These are phyloP conservation scores for Zaprionus nigranus DNA, from an alignment of 1,140 invertebrate species.

Conservation along the genomic window DNA sequence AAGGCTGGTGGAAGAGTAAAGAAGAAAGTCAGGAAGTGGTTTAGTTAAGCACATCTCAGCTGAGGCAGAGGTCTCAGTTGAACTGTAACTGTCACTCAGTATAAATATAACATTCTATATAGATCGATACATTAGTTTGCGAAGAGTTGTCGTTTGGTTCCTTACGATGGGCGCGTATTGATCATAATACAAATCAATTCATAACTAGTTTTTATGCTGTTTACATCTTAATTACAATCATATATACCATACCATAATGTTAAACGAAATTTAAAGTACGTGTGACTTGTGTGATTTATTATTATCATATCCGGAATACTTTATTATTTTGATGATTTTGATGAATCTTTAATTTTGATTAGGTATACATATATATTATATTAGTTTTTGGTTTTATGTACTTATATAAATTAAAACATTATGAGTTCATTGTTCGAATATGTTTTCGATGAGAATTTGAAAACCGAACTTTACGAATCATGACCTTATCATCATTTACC, in stretches of 20 bases:
- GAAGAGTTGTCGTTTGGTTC: conserved; percentile 63
- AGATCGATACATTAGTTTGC: conserved; percentile 67
- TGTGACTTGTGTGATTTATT: conserved; percentile 54
- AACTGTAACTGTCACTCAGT: conserved; percentile 44
- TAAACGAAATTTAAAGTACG: conserved; percentile 59
- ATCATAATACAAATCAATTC: conserved; percentile 47
- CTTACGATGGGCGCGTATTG: conserved; percentile 47
- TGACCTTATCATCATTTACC: conserved; percentile 83
- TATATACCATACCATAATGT: conserved; percentile 64
- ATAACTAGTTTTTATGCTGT: conserved; percentile 62
- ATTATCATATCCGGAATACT: conserved; percentile 18
- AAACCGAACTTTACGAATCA: conserved; percentile 59
- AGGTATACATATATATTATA: conserved; percentile 18
- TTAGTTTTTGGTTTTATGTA: conserved; percentile 54
- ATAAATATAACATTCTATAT: conserved; percentile 70
- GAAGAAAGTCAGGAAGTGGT: background rate
- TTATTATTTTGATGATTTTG: conserved; percentile 38
- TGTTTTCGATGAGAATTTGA: conserved; percentile 46
- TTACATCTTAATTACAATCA: conserved; percentile 58
- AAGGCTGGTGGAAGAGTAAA: background rate
- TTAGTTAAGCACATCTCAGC: conserved; percentile 4
- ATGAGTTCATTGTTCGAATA: conserved; percentile 39
- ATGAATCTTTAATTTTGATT: conserved; percentile 32
- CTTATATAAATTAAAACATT: conserved; percentile 45
- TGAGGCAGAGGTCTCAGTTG: conserved; percentile 8